Evolutionary conservation across 2,888 invertebrate genomes (phyloP).

Genomic region (Ephialtes manifestator): DNA sequence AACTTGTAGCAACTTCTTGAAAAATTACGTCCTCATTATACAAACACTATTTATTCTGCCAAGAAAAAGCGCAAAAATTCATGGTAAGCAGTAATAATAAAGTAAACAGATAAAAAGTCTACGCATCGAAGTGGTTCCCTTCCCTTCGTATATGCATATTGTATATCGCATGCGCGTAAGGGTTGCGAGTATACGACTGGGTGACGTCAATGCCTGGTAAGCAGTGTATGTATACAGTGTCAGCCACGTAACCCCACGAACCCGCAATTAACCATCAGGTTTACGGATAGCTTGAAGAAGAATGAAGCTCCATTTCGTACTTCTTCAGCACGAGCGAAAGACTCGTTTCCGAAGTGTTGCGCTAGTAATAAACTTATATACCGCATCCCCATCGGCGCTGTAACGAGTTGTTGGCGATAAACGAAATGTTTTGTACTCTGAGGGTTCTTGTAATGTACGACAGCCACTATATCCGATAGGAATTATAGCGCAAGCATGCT

Average conservation of each 20-base stretch:
- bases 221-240: constrained; percentile 39
- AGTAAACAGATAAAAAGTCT: not conserved
- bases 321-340: not conserved
- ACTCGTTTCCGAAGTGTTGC: constrained; percentile 25
- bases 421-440: constrained; percentile 14
- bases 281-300: not conserved
- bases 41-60: not conserved
- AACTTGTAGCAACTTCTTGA: not conserved
- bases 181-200: constrained; percentile 38
- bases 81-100: not conserved
- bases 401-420: constrained; percentile 31
- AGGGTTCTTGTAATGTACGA: not conserved
- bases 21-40: not conserved
- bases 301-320: not conserved
- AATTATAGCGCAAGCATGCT: not conserved
- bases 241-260: not conserved
- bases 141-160: constrained; percentile 6
- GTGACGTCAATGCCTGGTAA: constrained; percentile 77
- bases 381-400: constrained; percentile 8
- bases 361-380: constrained; percentile 20
- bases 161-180: constrained; percentile 3
- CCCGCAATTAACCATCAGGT: constrained; percentile 25
- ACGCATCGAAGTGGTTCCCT: constrained; percentile 2
- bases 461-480: not conserved
- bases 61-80: constrained; percentile 1